phyloP scores from a whole-genome alignment of 2,888 invertebrate species.

The Zele albiditarsus region DNA sequence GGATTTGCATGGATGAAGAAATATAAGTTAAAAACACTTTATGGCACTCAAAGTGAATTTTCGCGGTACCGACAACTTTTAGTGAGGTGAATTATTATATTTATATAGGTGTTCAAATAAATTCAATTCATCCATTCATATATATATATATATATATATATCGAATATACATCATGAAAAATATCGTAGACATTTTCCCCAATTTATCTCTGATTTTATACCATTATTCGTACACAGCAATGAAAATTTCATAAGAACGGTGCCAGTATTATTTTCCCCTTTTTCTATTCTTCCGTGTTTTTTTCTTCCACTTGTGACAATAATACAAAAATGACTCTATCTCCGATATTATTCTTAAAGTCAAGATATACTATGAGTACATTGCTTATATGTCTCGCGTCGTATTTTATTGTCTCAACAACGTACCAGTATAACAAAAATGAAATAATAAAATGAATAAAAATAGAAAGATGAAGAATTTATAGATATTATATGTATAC shows the following conservation, averaged over 20 bases:
- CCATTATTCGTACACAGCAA: not conserved
- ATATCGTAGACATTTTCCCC: not conserved
- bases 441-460: too few relatives aligned
- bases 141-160: not conserved
- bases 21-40: too few relatives aligned
- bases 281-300: not conserved
- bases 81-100: too few relatives aligned
- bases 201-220: constrained; percentile 16
- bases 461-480: too few relatives aligned
- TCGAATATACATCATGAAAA: not conserved
- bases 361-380: not conserved
- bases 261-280: not conserved
- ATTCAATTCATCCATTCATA: not conserved
- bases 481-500: too few relatives aligned
- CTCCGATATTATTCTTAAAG: constrained; percentile 34
- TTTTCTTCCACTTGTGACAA: not conserved
- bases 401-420: constrained; percentile 1
- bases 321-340: constrained; percentile 6
- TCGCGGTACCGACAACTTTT: too few relatives aligned
- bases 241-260: constrained; percentile 21
- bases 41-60: too few relatives aligned
- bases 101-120: too few relatives aligned
- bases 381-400: not conserved
- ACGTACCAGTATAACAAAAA: too few relatives aligned
- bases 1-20: too few relatives aligned